A percentile compares a stretch with the other conserved stretches of the same genome.
phyloP scores from a whole-genome alignment of 2,797 vertebrate genomes.

The Kryptopterus vitreolus region DNA sequence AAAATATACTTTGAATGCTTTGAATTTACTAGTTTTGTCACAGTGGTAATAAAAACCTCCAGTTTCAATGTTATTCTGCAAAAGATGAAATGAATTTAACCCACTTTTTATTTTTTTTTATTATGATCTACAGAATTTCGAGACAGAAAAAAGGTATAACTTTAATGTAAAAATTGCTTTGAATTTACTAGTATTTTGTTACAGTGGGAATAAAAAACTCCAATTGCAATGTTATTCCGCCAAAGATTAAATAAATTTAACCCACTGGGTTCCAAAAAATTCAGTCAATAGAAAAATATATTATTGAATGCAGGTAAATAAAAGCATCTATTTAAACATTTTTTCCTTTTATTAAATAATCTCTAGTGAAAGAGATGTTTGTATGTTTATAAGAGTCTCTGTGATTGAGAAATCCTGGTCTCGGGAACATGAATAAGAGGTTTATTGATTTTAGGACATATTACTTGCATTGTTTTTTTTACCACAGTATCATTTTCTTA shows the following conservation, averaged over 20 bases:
- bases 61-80: too few species aligned
- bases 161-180: background rate
- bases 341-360: background rate
- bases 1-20: too few species aligned
- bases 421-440: background rate
- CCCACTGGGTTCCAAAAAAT: background rate
- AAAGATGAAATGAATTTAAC: background rate
- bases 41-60: too few species aligned
- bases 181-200: background rate
- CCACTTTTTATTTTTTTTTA: too few species aligned
- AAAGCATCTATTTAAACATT: background rate
- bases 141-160: too few species aligned
- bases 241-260: background rate
- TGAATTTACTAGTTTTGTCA: background rate
- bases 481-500: background rate
- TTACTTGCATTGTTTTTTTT: background rate
- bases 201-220: too few species aligned
- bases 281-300: background rate
- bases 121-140: too few species aligned
- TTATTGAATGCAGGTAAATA: background rate
- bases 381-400: background rate
- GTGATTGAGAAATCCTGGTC: background rate
- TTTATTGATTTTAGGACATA: background rate
- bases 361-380: background rate
- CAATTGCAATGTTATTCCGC: too few species aligned